These are phyloP conservation scores for Uropsilus gracilis DNA, from an alignment of 2,113 vertebrate species.

Conservation along the genomic window DNA sequence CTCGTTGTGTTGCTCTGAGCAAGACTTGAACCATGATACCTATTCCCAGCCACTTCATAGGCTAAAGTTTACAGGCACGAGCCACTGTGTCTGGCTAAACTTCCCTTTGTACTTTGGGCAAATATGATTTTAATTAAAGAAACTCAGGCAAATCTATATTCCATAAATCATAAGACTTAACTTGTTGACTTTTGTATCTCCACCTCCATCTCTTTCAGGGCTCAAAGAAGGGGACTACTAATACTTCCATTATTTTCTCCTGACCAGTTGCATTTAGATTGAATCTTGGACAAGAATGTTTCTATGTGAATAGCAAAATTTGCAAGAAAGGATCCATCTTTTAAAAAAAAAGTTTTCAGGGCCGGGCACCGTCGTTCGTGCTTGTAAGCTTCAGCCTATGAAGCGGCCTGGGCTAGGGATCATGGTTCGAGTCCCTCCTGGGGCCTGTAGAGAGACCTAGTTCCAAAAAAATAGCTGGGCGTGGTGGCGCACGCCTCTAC, in stretches of 20 bases:
- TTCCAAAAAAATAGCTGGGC: too few species aligned
- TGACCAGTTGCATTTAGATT: constrained; percentile 11
- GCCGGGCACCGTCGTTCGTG: too few species aligned
- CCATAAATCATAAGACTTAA: not conserved
- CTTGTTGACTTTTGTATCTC: constrained; percentile 4
- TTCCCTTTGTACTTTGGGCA: constrained; percentile 40
- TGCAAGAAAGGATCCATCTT: not conserved
- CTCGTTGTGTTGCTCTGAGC: too few species aligned
- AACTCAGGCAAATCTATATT: not conserved
- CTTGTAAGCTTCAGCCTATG: too few species aligned
- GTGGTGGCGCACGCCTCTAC: too few species aligned
- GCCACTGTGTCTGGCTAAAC: too few species aligned
- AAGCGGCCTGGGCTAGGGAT: too few species aligned
- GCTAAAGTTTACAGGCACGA: too few species aligned
- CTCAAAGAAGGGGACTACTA: not conserved
- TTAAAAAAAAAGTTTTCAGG: not conserved
- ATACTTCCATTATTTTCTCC: not conserved
- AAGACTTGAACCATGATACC: too few species aligned
- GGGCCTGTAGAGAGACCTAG: too few species aligned
- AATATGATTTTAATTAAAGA: constrained; percentile 26
- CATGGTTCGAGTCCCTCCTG: too few species aligned
- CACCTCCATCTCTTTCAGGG: not conserved
- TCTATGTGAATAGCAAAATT: constrained; percentile 20
- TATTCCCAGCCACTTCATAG: too few species aligned
- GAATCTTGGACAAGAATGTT: not conserved